Evolutionary conservation across 2,113 vertebrate species (phyloP), one percentile per base, ranked within the genome.

Genomic region (Psephotus haematonotus): DNA sequence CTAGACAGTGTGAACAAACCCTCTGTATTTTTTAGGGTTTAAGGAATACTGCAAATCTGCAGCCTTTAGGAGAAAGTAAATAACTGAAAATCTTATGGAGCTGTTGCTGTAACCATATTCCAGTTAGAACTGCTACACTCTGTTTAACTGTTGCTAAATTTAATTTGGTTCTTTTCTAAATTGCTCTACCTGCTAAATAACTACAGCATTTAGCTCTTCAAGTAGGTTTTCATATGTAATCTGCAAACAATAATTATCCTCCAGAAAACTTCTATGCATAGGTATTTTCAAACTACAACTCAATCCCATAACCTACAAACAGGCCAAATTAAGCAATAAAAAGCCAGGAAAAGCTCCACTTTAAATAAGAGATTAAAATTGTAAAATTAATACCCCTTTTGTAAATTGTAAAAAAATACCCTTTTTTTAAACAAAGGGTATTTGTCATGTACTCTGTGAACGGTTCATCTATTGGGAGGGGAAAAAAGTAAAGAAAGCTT

Each of bases 1-100:
- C 23, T 22, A 75, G 14, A 77, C 13, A 43, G 20, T 0, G 0
- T 4, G 43, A 71, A 57, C 15, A 77, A 75, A 17, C 1, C 0
- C 12, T 7, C 3, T 44, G 11, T 37, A 17, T 29, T 80, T 92
- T 92, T 82, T 68, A 70, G 11, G 17, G n/a, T 75, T 33, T 57
- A 86, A 72, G 7, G 33, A 63, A 72, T 13, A 47, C 9, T 8
- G 12, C 14, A 80, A 49, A 88, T 23, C 10, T 57, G n/a, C 29
- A 31, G 27, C 39, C 39, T 86, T 90, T 27, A 31, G 18, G 39
- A 7, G 29, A 28, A 55, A 25, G 5, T 1, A 20, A 41, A 46
- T 7, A 71, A 33, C 13, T 53, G 4, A 71, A 75, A 35, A 63
- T 46, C 9, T 69, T 72, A 47, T 1, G 12, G 9, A 91, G 19